Conservation (phyloP, 2,888 invertebrate genomes). For the Dolichomitus sp. region DNA sequence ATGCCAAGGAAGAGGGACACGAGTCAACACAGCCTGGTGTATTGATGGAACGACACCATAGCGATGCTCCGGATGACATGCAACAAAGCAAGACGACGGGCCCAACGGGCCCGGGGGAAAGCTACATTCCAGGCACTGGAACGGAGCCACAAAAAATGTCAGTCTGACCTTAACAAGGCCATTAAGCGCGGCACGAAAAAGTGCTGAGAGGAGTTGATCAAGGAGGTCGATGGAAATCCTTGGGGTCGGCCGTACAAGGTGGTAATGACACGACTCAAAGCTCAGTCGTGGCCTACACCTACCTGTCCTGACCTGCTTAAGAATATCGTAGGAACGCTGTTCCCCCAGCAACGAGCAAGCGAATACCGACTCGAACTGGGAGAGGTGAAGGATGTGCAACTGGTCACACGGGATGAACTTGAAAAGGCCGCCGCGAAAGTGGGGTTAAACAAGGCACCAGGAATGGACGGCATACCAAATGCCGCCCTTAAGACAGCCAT, state of each 20-base stretch:
- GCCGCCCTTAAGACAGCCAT: too few relatives aligned
- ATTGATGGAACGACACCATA: too few relatives aligned
- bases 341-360: slow-evolving; percentile 20
- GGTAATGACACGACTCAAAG: neutral
- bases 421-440: neutral
- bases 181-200: too few relatives aligned
- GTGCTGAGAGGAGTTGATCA: slow-evolving; percentile 3
- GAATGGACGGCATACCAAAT: too few relatives aligned
- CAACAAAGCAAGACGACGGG: too few relatives aligned
- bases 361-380: neutral
- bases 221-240: slow-evolving; percentile 67
- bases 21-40: too few relatives aligned
- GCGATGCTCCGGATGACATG: too few relatives aligned
- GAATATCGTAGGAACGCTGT: slow-evolving; percentile 40
- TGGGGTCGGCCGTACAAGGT: slow-evolving; percentile 67
- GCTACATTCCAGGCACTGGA: too few relatives aligned
- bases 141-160: too few relatives aligned
- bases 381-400: neutral
- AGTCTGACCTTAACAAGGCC: too few relatives aligned
- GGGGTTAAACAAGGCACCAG: neutral
- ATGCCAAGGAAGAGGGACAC: too few relatives aligned
- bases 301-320: slow-evolving; percentile 34
- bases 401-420: neutral
- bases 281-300: neutral
- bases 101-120: too few relatives aligned